Conservation (phyloP, 2,797 vertebrate species). For the Pyrocephalus nanus region DNA sequence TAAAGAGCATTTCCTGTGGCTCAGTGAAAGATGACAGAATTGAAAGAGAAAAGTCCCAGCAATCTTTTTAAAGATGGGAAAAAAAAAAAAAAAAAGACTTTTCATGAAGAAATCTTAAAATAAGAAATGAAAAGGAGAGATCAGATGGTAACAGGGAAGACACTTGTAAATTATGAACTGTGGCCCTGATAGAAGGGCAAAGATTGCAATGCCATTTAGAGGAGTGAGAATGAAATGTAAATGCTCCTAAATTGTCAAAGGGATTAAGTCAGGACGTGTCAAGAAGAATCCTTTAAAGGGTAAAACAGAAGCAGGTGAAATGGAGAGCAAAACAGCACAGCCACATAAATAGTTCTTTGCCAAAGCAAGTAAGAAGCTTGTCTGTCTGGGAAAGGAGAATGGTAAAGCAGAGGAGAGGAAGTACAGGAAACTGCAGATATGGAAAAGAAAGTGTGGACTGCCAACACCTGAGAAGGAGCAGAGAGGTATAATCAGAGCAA, state of each 20-base stretch:
- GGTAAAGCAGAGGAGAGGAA: not conserved
- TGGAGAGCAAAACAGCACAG: not conserved
- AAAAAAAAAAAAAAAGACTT: not conserved
- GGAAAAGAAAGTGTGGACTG: not conserved
- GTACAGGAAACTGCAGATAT: not conserved
- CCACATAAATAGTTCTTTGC: not conserved
- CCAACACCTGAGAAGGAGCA: not conserved
- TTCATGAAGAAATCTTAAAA: not conserved
- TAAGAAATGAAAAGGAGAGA: not conserved
- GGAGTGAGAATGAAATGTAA: not conserved
- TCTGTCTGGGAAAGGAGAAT: not conserved
- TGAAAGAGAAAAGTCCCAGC: not conserved
- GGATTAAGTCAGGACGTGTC: not conserved
- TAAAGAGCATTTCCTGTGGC: not conserved
- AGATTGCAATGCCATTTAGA: not conserved
- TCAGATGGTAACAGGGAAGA: not conserved
- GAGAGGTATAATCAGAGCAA: not conserved
- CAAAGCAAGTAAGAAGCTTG: not conserved
- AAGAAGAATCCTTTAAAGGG: not conserved
- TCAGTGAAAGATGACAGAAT: not conserved
- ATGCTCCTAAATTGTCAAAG: not conserved
- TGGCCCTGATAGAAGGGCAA: not conserved
- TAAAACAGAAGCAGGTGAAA: not conserved
- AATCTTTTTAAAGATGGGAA: not conserved
- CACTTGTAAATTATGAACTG: constrained; percentile 6